Base-by-base conservation (phyloP, 2,113 vertebrate genomes). In the Psilopogon haemacephalus region DNA sequence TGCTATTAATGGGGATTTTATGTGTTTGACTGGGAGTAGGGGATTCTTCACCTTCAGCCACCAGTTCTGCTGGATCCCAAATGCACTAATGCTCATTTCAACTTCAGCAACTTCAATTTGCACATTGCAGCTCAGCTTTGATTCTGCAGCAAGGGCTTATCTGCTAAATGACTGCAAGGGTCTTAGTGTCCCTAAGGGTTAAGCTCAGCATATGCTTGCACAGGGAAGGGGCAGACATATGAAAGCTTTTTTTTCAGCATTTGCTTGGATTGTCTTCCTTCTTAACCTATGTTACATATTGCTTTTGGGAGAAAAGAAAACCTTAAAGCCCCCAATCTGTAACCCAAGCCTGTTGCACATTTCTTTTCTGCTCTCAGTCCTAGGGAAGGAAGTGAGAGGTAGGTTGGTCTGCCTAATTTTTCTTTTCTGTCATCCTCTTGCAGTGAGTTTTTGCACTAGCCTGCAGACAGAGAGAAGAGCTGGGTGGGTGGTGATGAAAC, bases 401-500 rank as follows among this genome's bases (percentile, higher is more conserved):
- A 76, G 76, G 87, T 69, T 82, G 1, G 21, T 85, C 69, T 71
- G 50, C 63, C 62, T 82, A 33, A 68, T 69, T 78, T 28, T 68
- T 92, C 52, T 52, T 71, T 65, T 84, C 80, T 72, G 63, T 73
- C 71, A 40, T 74, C 50, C 50, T 79, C 38, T 85, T 55, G 6
- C 64, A 62, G 71, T 8, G 67, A 86, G 74, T 70, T 90, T 90
- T 93, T 64, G 80, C 1, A 33, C 54, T 52, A 95, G 89, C 84
- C 86, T 88, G 69, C 55, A 94, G 86, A 95, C 63, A 21, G 89
- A 91, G 85, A 64, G 94, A 59, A 91, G 89, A 85, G 72, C 88
- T 89, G 92, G 86, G 94, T 92, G 94, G 93, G 95, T 95, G 84
- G 89, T 94, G 95, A 93, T 93, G 95, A 95, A 95, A 91, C 90